Base-by-base conservation (phyloP, 2,113 vertebrate genomes). In the Empidonax traillii region DNA sequence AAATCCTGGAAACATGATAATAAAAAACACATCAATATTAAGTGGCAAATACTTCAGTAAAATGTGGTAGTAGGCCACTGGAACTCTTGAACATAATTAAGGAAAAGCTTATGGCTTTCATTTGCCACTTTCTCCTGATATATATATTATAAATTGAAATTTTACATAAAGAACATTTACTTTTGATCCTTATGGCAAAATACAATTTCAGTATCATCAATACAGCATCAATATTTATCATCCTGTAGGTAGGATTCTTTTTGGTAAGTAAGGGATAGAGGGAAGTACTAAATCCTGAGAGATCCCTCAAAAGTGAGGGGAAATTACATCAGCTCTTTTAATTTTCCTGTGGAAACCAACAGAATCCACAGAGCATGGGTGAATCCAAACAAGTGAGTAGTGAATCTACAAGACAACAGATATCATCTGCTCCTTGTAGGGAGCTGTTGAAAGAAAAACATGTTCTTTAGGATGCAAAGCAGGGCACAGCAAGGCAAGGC, bases 11-110 rank as follows among this genome's bases (percentile, higher is more conserved):
- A 89, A 84, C 17, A 15, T 71, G 37, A 65, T 76, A 90, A 78
- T 81, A 83, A 85, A 90, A 79, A 61, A 16, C 46, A 58, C 71
- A 88, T 89, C 47, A 59, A 17, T 93, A 94, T 71, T 79, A 87
- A 89, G 62, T 51, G 51, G 73, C 39, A 93, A 93, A 85, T 76
- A 43, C 33, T 90, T 81, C 24, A 35, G 65, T 68, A 75, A 93
- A 90, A 87, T 27, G 56, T 72, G 52, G 49, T 65, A 83, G 33
- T 27, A 77, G 47, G 75, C 56, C 55, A 58, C 9, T 59, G 52
- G 41, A 88, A 77, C 7, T 8, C 37, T 43, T 59, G 58, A 14
- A 44, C 8, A 28, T 69, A 94, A 94, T 76, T 91, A 94, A 88
- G 90, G 46, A 80, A 90, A 91, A 85, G 24, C 35, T 87, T 76